These are phyloP conservation scores for Pipistrellus nathusii DNA, from an alignment of 2,797 vertebrate species.

Conservation along the genomic window DNA sequence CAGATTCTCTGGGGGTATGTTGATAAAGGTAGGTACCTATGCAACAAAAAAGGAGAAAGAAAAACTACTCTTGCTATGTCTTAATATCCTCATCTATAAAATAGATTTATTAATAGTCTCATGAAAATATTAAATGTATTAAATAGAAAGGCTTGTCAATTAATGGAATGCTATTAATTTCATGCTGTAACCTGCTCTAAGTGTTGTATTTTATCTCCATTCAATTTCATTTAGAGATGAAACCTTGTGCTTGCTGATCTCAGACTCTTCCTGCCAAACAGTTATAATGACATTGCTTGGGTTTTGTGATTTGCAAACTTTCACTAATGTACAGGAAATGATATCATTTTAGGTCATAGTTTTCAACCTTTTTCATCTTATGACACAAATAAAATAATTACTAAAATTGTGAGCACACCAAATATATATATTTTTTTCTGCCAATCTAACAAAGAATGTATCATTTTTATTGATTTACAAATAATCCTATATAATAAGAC, in stretches of 20 bases:
- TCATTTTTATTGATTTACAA: background rate
- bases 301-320: constrained; percentile 29
- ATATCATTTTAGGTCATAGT: background rate
- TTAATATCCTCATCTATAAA: background rate
- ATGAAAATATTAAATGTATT: background rate
- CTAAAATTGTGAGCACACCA: background rate
- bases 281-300: background rate
- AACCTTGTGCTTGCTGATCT: background rate
- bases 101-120: background rate
- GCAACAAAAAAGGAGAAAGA: background rate
- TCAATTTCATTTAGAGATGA: background rate
- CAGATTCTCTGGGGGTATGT: background rate
- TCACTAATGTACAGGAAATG: background rate
- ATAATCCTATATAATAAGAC: background rate
- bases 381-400: background rate
- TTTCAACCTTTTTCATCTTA: background rate
- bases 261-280: background rate
- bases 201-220: background rate
- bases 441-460: background rate
- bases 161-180: background rate
- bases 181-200: background rate
- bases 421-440: background rate
- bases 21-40: background rate
- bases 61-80: background rate
- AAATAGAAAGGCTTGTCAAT: background rate